These are phyloP conservation scores for Addax nasomaculatus DNA, from an alignment of 2,113 vertebrate genomes.

Conservation along the genomic window DNA sequence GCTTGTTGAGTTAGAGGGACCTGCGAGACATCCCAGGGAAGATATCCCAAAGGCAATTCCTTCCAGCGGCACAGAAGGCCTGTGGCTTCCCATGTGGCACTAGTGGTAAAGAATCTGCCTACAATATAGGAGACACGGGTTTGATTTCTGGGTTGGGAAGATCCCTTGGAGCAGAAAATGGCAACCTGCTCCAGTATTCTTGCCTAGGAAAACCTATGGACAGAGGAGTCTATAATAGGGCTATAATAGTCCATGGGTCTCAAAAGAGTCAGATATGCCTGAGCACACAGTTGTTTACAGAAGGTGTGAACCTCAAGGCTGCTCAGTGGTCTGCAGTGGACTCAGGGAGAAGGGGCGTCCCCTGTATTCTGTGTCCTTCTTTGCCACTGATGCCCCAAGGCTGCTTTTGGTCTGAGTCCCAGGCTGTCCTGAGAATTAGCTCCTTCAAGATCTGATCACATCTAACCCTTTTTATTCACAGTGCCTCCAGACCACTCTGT, in stretches of 20 bases:
- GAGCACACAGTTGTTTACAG: neutral
- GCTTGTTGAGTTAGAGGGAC: neutral
- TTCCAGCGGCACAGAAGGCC: neutral
- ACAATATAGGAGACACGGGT: neutral
- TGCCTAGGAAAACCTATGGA: neutral
- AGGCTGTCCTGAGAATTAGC: neutral
- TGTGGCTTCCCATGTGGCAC: neutral
- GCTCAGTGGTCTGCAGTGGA: accelerated
- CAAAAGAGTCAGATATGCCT: neutral
- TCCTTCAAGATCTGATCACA: neutral
- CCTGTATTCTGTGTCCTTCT: neutral
- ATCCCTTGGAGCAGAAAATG: neutral
- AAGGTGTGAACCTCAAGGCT: neutral
- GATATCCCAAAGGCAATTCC: neutral
- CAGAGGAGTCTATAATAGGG: neutral
- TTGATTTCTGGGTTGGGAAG: neutral
- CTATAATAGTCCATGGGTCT: neutral
- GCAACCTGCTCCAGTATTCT: neutral
- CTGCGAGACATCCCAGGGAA: neutral
- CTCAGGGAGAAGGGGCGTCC: neutral
- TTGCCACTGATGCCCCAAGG: neutral
- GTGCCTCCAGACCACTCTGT: neutral
- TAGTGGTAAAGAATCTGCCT: neutral
- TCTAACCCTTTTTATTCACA: neutral
- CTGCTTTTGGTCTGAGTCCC: neutral